phyloP scores from a whole-genome alignment of 1,140 invertebrate species.

The Cardiocondyla obscurior region DNA sequence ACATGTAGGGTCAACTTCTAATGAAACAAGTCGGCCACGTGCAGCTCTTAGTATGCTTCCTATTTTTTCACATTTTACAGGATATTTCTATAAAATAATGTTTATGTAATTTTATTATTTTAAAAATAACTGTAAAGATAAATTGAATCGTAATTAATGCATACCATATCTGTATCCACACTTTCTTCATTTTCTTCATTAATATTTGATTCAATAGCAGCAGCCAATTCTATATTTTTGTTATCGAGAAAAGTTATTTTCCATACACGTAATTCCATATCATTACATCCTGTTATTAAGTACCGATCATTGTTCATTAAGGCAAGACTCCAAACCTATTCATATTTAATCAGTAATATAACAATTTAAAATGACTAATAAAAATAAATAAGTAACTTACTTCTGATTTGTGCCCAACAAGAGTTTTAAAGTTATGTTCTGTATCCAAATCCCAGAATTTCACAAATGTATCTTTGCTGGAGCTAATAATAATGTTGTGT shows the following conservation, averaged over 20 bases:
- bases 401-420: conserved; percentile 91
- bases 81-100: conserved; percentile 80
- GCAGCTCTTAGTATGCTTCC: conserved; percentile 91
- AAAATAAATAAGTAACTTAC: conserved; percentile 77
- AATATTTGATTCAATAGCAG: conserved; percentile 78
- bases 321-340: conserved; percentile 93
- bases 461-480: conserved; percentile 96
- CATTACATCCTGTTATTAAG: conserved; percentile 93
- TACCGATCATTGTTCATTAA: conserved; percentile 91
- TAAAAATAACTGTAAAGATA: conserved; percentile 20
- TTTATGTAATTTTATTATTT: not conserved
- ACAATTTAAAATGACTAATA: not conserved
- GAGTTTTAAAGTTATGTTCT: conserved; percentile 97
- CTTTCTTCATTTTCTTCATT: conserved; percentile 87
- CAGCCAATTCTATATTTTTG: conserved; percentile 80
- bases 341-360: not conserved
- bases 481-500: conserved; percentile 92
- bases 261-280: conserved; percentile 94
- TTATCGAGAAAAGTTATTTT: conserved; percentile 83
- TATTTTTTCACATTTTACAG: conserved; percentile 89
- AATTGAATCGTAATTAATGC: not conserved
- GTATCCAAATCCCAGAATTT: conserved; percentile 99
- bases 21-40: conserved; percentile 88
- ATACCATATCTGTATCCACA: conserved; percentile 85
- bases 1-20: conserved; percentile 87